Evolutionary conservation across 2,797 vertebrate species (phyloP).

Genomic region (Phoeniculus purpureus): DNA sequence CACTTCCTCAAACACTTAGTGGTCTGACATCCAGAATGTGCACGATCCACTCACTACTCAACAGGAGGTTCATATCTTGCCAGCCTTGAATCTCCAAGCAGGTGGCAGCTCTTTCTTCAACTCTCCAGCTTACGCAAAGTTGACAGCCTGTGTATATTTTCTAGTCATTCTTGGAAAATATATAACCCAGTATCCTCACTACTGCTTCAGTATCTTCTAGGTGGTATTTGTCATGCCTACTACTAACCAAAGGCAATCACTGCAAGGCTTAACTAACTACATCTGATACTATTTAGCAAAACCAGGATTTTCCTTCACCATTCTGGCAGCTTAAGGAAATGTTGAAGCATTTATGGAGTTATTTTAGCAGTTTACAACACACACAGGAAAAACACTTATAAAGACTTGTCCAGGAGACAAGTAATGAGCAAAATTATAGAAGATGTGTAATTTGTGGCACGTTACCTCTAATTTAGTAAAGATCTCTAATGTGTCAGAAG

Average conservation of each 20-base stretch:
- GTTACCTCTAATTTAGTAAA: conserved; percentile 81
- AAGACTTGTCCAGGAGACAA: not conserved
- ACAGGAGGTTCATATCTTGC: not conserved
- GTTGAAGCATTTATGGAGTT: not conserved
- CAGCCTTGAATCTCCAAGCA: not conserved
- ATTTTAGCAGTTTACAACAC: not conserved
- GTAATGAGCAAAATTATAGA: not conserved
- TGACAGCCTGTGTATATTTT: not conserved
- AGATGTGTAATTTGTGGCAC: not conserved
- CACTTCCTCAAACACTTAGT: not conserved
- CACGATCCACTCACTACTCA: not conserved
- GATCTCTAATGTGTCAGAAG: conserved; percentile 80
- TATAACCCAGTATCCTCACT: not conserved
- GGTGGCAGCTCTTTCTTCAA: not conserved
- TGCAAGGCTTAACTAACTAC: not conserved
- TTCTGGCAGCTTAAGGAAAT: not conserved
- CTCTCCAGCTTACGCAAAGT: not conserved
- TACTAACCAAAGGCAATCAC: not conserved
- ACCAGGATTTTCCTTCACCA: not conserved
- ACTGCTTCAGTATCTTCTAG: not conserved
- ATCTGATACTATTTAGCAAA: not conserved
- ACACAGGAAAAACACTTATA: not conserved
- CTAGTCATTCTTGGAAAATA: not conserved
- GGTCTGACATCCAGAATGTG: not conserved
- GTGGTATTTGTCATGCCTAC: not conserved